These are phyloP conservation scores for Catajapyx aquilonaris DNA, from an alignment of 1,140 invertebrate genomes.

Conservation along the genomic window DNA sequence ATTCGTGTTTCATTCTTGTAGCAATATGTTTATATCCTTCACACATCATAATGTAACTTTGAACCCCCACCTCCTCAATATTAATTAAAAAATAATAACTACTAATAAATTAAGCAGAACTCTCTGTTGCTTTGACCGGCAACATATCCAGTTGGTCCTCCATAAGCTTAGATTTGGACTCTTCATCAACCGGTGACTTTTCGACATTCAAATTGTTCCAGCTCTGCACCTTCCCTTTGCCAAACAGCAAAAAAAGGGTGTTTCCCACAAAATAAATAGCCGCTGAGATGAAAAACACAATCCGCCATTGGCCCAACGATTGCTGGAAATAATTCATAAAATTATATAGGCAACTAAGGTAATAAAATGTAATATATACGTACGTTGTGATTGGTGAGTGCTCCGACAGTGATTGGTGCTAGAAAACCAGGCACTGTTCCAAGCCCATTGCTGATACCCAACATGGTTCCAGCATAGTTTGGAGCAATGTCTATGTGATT, in stretches of 20 bases:
- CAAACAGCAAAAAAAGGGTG: constrained; percentile 18
- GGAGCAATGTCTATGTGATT: constrained; percentile 56
- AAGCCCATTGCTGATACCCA: constrained; percentile 54
- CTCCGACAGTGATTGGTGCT: constrained; percentile 33
- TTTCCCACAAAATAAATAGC: constrained; percentile 19
- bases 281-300: constrained; percentile 24
- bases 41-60: too few species aligned
- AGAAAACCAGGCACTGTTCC: constrained; percentile 47
- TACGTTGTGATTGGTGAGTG: constrained; percentile 9
- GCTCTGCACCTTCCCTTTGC: constrained; percentile 5
- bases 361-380: too few species aligned
- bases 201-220: too few species aligned
- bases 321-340: constrained; percentile 13
- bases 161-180: too few species aligned
- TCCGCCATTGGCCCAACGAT: constrained; percentile 21
- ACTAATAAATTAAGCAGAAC: too few species aligned
- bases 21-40: too few species aligned
- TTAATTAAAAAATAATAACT: too few species aligned
- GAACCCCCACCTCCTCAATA: too few species aligned
- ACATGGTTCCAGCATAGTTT: constrained; percentile 44
- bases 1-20: too few species aligned
- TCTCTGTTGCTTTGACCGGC: too few species aligned
- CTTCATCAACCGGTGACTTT: too few species aligned
- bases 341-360: neutral
- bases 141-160: too few species aligned